phyloP scores from a whole-genome alignment of 2,888 invertebrate genomes.

The Vandiemenella viatica region DNA sequence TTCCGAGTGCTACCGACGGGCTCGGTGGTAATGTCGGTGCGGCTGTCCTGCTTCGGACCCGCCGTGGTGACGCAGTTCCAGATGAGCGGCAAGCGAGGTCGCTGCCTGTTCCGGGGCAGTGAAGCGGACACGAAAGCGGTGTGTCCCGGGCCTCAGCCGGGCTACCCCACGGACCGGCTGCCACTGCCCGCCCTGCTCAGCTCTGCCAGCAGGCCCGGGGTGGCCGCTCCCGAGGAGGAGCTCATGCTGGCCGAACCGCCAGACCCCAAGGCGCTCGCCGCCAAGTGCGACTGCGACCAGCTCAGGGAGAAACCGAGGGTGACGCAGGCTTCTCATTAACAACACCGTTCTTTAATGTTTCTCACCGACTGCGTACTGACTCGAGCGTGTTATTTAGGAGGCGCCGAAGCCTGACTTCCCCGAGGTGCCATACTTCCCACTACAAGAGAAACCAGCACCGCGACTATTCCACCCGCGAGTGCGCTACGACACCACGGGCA shows the following conservation, averaged over 20 bases:
- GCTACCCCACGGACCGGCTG: not conserved
- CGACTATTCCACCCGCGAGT: not conserved
- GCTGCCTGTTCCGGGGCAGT: not conserved
- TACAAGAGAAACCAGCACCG: not conserved
- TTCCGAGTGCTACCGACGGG: conserved; percentile 24
- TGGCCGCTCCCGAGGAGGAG: not conserved
- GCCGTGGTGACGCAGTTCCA: conserved; percentile 38
- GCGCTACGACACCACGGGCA: conserved; percentile 2
- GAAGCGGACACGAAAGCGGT: not conserved
- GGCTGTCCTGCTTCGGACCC: conserved; percentile 50
- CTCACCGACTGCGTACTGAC: too few species aligned
- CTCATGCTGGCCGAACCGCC: too few species aligned
- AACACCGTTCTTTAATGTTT: too few species aligned
- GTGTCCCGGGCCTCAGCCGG: not conserved
- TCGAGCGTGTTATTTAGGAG: too few species aligned
- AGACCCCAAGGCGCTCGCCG: not conserved
- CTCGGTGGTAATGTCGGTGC: conserved; percentile 41
- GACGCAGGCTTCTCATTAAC: too few species aligned
- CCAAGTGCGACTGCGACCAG: not conserved
- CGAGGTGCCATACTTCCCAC: not conserved
- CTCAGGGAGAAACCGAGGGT: not conserved
- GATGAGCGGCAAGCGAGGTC: not conserved
- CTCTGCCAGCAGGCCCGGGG: not conserved
- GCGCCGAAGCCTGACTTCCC: too few species aligned
- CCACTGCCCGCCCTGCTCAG: not conserved